Conservation (phyloP, 2,888 invertebrate species). For the Volucella inanis region DNA sequence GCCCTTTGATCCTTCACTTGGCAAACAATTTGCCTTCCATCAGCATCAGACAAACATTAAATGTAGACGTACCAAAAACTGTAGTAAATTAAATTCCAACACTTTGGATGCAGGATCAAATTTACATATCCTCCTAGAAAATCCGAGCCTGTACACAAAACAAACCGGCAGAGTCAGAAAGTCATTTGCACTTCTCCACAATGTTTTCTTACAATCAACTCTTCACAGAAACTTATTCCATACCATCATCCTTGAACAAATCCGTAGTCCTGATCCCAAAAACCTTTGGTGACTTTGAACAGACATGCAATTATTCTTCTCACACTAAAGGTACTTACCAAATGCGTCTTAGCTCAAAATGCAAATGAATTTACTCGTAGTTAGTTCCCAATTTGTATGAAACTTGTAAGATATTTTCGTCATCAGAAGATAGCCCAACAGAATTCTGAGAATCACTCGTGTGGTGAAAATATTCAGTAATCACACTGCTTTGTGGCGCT, state of each 20-base stretch:
- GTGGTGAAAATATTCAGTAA: conserved; percentile 11
- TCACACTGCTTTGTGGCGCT: background rate
- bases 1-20: background rate
- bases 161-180: background rate
- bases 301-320: background rate
- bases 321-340: background rate
- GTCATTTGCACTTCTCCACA: conserved; percentile 1
- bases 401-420: conserved; percentile 12
- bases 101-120: background rate
- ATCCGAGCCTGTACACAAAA: background rate
- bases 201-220: conserved; percentile 19
- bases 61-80: background rate
- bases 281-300: background rate
- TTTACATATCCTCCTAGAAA: background rate
- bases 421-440: background rate
- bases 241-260: background rate
- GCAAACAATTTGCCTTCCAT: conserved; percentile 4
- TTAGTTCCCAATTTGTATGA: conserved; percentile 17
- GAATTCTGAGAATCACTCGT: conserved; percentile 20
- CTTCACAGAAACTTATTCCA: background rate
- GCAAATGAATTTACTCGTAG: too few species aligned
- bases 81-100: conserved; percentile 4
- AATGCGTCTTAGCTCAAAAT: too few species aligned
- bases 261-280: background rate
- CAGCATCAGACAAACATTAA: conserved; percentile 10